Percentiles rank a stretch among this genome's conserved stretches.
These are phyloP conservation scores for Chloebia gouldiae DNA, from an alignment of 2,113 vertebrate species.

Conservation along the genomic window DNA sequence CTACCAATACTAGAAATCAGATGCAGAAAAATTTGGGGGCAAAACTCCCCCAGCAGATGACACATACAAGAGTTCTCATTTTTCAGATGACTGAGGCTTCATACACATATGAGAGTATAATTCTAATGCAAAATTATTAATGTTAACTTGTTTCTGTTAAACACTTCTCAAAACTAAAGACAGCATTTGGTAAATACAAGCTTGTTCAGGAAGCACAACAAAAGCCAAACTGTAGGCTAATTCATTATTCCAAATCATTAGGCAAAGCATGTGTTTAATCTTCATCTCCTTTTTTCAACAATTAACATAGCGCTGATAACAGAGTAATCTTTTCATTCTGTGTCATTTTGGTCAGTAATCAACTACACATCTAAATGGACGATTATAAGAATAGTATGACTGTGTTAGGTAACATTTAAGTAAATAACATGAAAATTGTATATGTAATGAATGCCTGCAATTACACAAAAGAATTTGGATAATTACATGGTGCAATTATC, in stretches of 20 bases:
- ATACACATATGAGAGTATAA: neutral
- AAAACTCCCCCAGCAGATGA: neutral
- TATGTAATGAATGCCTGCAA: neutral
- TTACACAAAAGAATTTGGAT: neutral
- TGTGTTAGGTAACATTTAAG: neutral
- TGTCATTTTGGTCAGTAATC: neutral
- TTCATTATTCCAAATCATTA: conserved; percentile 23
- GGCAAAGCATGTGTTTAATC: neutral
- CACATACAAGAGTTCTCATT: neutral
- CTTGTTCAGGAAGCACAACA: neutral
- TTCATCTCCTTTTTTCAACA: conserved; percentile 24
- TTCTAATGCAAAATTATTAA: neutral
- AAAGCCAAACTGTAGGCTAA: neutral
- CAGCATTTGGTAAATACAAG: neutral
- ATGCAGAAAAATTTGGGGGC: neutral
- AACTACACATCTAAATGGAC: neutral
- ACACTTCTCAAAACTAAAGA: neutral
- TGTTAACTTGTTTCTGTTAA: neutral
- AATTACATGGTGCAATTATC: neutral
- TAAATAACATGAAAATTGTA: neutral
- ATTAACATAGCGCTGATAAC: neutral
- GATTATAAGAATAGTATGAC: neutral
- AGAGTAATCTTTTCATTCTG: neutral
- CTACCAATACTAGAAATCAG: neutral
- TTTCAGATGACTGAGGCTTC: neutral